Evolutionary conservation across 2,888 invertebrate genomes (phyloP), one percentile per base, ranked within the genome.

Genomic region (Ectropis crepuscularia): DNA sequence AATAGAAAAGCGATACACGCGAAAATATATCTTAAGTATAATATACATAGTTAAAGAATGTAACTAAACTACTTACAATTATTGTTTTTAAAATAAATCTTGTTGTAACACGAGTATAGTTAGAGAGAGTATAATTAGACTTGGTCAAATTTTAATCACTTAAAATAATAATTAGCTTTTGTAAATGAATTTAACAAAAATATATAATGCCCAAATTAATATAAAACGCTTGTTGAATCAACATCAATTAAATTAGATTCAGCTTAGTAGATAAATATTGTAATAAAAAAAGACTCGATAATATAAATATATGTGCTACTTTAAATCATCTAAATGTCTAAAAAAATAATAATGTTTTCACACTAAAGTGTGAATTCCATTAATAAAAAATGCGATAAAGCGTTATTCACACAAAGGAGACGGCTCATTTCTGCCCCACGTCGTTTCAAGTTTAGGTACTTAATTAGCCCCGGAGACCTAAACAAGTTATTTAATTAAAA

Each of bases 371-470:
- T 63, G 43, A 45, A 38, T 39, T 49, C 50, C 45, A 45, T 39
- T 47, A 5, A 36, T 58, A 58, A 51, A 50, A 61, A 47, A 48
- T 53, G 62, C 54, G 53, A 63, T 63, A 57, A 48, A 42, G 38
- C 6, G 39, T 42, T 6, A 9, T 57, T 47, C 57, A 57, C 47
- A 57, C 45, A 37, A 10, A 11, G n/a, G n/a, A n/a, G n/a, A n/a
- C n/a, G n/a, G n/a, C n/a, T n/a, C n/a, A n/a, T n/a, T n/a, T n/a
- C n/a, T n/a, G n/a, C n/a, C n/a, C n/a, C n/a, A n/a, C n/a, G n/a
- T n/a, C n/a, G n/a, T n/a, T n/a, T n/a, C n/a, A n/a, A n/a, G n/a
- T n/a, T n/a, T n/a, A n/a, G n/a, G n/a, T n/a, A n/a, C n/a, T n/a
- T n/a, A n/a, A n/a, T n/a, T n/a, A n/a, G n/a, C n/a, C n/a, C n/a